Evolutionary conservation across 2,797 vertebrate genomes (phyloP).

Genomic region (Sebastes vulpes): DNA sequence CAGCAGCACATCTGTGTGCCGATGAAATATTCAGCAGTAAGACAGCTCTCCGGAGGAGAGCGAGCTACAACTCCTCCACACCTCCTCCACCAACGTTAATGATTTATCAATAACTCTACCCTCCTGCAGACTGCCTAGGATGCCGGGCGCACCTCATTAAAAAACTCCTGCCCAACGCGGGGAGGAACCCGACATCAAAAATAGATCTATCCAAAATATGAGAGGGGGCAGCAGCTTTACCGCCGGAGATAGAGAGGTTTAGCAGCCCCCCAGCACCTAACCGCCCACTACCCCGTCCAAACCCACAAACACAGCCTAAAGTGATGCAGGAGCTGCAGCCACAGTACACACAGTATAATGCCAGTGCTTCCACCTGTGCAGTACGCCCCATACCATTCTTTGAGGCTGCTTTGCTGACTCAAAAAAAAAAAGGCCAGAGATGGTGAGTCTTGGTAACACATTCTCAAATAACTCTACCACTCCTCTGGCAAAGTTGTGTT

Average conservation of each 20-base stretch:
- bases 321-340: slow-evolving; percentile 68
- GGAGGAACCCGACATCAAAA: slow-evolving; percentile 80
- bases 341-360: slow-evolving; percentile 25
- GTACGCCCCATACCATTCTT: slow-evolving; percentile 28
- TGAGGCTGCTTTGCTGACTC: slow-evolving; percentile 32
- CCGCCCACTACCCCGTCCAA: slow-evolving; percentile 57
- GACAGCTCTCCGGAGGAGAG: slow-evolving; percentile 83
- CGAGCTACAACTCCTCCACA: slow-evolving; percentile 81
- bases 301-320: slow-evolving; percentile 65
- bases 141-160: slow-evolving; percentile 79
- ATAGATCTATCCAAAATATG: slow-evolving; percentile 78
- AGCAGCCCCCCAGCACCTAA: slow-evolving; percentile 48
- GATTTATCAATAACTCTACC: slow-evolving; percentile 89
- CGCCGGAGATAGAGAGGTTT: slow-evolving; percentile 66
- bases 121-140: slow-evolving; percentile 76
- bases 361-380: slow-evolving; percentile 41
- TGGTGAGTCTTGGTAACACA: slow-evolving; percentile 8
- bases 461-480: slow-evolving; percentile 13
- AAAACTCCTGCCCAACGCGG: slow-evolving; percentile 73
- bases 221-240: slow-evolving; percentile 65
- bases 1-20: slow-evolving; percentile 89
- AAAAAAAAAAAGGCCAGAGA: slow-evolving; percentile 25
- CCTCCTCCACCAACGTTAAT: slow-evolving; percentile 87
- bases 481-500: slow-evolving; percentile 23
- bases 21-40: slow-evolving; percentile 89